Evolutionary conservation across 2,113 vertebrate genomes (phyloP), one percentile per base, ranked within the genome.

Genomic region (Gymnorhina tibicen): DNA sequence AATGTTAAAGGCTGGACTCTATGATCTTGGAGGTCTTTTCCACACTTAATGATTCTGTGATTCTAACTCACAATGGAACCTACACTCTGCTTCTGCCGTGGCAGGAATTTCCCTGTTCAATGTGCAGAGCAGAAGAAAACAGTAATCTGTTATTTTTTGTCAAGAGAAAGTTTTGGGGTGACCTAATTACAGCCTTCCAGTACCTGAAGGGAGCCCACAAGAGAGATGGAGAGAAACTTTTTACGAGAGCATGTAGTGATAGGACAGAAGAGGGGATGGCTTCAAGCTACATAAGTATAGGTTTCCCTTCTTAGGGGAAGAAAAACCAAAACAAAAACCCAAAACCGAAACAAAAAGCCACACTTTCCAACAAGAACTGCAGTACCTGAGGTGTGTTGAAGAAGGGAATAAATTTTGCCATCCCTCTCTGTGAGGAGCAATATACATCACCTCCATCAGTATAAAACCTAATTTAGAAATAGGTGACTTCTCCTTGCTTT

Each of bases 371-470:
- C 11, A 52, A 66, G 16, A 73, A 6, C 55, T 72, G 20, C 42
- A 86, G 26, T 32, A 64, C 6, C 13, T 73, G 44, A 89, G 39
- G 46, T 16, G 21, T 10, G 7, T 3, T 32, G 13, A 42, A 23
- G 11, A 13, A 63, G 7, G 26, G 39, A 79, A 83, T 30, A 63
- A 78, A 64, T 30, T 6, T 63, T 73, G 28, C 6, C 7, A 55
- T 50, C 6, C 5, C 20, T 42, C 33, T 67, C 26, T 30, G 7
- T 0, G 0, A 55, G n/a, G 13, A 44, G 12, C 16, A 66, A 63
- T 50, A 50, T 22, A 22, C 4, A 32, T 32, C 35, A 33, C 5
- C 18, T 80, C 41, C 3, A 47, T 19, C 21, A 41, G 11, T 32
- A 52, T 4, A 52, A 59, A 30, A 67, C 2, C 30, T 44, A 26